Conservation (phyloP, 2,797 vertebrate species). For the Cephalopachus bancanus region DNA sequence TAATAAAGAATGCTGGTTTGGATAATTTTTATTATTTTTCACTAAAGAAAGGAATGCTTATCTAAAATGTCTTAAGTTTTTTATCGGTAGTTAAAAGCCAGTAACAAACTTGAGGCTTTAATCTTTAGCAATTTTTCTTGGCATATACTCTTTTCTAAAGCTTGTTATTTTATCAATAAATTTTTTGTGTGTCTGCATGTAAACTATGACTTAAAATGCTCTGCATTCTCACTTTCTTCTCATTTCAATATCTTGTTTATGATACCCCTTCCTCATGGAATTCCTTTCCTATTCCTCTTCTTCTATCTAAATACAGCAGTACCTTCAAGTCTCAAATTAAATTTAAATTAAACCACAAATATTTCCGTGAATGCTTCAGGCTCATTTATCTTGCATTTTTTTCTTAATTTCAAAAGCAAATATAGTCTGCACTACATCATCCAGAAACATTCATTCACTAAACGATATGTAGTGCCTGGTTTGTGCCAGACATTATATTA, state of each 20-base stretch:
- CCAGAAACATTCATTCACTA: background rate
- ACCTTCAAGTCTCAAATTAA: background rate
- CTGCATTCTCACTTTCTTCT: background rate
- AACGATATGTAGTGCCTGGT: background rate
- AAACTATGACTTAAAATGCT: background rate
- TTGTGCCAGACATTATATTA: background rate
- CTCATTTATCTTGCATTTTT: background rate
- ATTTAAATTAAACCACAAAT: background rate
- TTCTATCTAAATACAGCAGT: background rate
- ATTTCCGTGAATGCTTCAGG: background rate
- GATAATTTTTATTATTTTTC: constrained; percentile 43
- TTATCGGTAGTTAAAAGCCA: background rate
- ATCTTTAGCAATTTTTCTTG: background rate
- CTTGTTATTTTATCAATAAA: background rate
- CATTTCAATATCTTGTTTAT: background rate
- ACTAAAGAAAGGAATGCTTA: background rate
- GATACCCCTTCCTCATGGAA: background rate
- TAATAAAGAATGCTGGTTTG: background rate
- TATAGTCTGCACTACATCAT: background rate
- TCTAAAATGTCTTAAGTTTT: constrained; percentile 17
- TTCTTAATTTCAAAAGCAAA: constrained; percentile 19
- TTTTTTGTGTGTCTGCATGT: background rate
- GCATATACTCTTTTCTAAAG: background rate
- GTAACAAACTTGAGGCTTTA: background rate
- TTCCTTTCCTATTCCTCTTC: background rate